Conservation (phyloP, 2,797 vertebrate genomes). For the Leptoclinus maculatus region DNA sequence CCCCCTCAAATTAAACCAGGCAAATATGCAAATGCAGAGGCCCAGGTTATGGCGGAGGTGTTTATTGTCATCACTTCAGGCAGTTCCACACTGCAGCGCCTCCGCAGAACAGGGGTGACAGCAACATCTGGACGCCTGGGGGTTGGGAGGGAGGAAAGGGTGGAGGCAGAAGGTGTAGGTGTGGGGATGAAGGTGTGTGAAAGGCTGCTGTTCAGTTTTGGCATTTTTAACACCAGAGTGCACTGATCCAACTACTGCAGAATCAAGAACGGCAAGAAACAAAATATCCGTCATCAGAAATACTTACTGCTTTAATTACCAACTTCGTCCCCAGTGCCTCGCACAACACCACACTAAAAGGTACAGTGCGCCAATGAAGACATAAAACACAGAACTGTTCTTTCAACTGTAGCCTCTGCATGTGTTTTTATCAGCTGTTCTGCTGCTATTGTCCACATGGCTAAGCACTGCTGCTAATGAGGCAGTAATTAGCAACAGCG, state of each 20-base stretch:
- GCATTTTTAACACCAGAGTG: conserved; percentile 42
- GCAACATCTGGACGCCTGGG: conserved; percentile 83
- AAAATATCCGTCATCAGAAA: conserved; percentile 54
- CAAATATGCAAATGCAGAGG: conserved; percentile 91
- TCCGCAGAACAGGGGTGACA: conserved; percentile 81
- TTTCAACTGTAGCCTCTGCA: conserved; percentile 80
- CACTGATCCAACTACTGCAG: conserved; percentile 33
- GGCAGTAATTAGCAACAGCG: conserved; percentile 83
- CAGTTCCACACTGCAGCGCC: conserved; percentile 89
- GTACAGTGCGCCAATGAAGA: conserved; percentile 78
- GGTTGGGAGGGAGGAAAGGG: conserved; percentile 61
- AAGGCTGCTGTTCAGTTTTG: conserved; percentile 50
- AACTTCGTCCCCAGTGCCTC: conserved; percentile 70
- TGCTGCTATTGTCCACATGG: conserved; percentile 81
- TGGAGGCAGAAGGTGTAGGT: conserved; percentile 68
- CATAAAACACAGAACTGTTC: conserved; percentile 76
- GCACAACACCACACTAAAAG: conserved; percentile 53
- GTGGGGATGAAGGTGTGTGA: conserved; percentile 65
- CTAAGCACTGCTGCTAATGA: conserved; percentile 82
- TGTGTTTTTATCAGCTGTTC: conserved; percentile 84
- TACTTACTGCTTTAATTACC: conserved; percentile 69
- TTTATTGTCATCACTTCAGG: conserved; percentile 96
- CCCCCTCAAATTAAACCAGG: conserved; percentile 90
- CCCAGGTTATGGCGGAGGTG: conserved; percentile 94
- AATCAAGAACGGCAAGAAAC: conserved; percentile 21